Conservation (phyloP, 2,888 invertebrate genomes). For the Abrostola triplasia region DNA sequence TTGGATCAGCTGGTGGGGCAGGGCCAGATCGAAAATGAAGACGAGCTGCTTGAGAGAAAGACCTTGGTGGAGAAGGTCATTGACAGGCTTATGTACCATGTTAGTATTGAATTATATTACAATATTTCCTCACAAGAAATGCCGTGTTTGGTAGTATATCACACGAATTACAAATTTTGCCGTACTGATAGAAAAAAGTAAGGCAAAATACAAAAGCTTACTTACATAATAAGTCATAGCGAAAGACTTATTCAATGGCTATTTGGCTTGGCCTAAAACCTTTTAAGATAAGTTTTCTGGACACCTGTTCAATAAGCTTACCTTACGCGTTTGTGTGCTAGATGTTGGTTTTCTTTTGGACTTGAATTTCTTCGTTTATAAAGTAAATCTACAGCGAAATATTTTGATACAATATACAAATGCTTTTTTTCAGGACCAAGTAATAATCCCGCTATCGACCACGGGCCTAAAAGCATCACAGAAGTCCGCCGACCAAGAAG, state of each 20-base stretch:
- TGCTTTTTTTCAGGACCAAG: constrained; percentile 90
- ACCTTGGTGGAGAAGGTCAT: constrained; percentile 97
- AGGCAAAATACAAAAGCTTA: too few species aligned
- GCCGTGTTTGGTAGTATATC: background rate
- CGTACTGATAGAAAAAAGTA: too few species aligned
- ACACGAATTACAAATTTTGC: too few species aligned
- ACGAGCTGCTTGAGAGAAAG: constrained; percentile 96
- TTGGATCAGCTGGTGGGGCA: constrained; percentile 95
- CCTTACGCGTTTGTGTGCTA: too few species aligned
- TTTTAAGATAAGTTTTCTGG: too few species aligned
- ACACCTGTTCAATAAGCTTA: too few species aligned
- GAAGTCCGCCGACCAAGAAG: constrained; percentile 87
- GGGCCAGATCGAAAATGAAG: constrained; percentile 94
- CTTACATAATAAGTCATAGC: too few species aligned
- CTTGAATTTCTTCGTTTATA: too few species aligned
- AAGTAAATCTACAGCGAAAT: background rate
- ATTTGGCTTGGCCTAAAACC: too few species aligned
- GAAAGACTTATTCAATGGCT: too few species aligned
- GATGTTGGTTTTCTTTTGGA: too few species aligned
- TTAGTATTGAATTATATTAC: constrained; percentile 77
- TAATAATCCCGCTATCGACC: constrained; percentile 92
- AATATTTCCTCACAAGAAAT: too few species aligned
- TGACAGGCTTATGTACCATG: constrained; percentile 95
- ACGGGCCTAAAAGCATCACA: constrained; percentile 86
- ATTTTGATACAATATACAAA: background rate